Base-by-base conservation (phyloP, 37 sponge, comb jelly and placozoan species). In the Aphrocallistes beatrix region DNA sequence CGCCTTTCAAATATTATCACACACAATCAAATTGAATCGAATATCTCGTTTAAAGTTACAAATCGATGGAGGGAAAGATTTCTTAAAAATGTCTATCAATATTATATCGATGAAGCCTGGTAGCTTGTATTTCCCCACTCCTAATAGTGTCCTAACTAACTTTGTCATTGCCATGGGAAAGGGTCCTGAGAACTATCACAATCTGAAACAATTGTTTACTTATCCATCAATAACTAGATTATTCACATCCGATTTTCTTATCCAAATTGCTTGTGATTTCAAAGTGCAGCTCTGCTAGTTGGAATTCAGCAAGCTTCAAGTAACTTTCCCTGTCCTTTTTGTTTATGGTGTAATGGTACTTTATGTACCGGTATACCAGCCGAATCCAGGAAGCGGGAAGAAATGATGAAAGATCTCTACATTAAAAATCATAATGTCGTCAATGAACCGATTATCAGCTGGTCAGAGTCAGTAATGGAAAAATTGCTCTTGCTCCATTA, bases 161-260 rank as follows among this genome's bases (percentile, higher is more conserved):
- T 60, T 60, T 60, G 75, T 60, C 75, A 60, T 60, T 60, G 75
- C 75, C 75, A 60, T 60, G 75, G 75, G 75, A 60, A 60, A 60
- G 75, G 75, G 75, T 13, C 75, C 75, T 60, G 75, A 60, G 75
- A 60, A 60, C n/a, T 32, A 60, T 60, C 75, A 60, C 21, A 60
- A 60, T 60, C 21, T 60, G 75, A 60, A 60, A 60, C 75, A 60
- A 13, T 28, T 60, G 75, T 13, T 60, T 60, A 60, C 75, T 60
- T n/a, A 60, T 13, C 75, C 75, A 60, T 60, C 75, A 60, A 13
- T 60, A 60, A 21, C 6, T 60, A 32, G n/a, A 60, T 60, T 60
- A 13, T 60, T 60, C 75, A 13, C 75, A 32, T 60, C n/a, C 3
- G 75, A 60, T 60, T 60, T 60, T n/a, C 75, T 30, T 30, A 28